These are phyloP conservation scores for Lasioglossum marginatum DNA, from an alignment of 2,888 invertebrate species.

Conservation along the genomic window DNA sequence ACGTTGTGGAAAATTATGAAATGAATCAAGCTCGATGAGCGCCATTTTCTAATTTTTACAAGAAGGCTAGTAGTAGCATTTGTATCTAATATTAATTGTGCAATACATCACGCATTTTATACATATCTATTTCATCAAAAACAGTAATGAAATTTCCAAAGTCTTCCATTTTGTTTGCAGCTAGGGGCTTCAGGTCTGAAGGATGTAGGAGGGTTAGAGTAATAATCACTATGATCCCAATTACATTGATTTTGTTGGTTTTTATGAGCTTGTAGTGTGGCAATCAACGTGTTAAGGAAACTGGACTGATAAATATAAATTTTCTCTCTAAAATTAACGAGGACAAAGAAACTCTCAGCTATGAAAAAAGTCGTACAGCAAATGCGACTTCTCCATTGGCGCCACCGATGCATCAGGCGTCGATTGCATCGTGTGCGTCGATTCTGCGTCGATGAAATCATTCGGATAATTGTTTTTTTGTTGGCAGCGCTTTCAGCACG, in stretches of 20 bases:
- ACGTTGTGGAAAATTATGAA: neutral
- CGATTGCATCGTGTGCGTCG: slow-evolving; percentile 7
- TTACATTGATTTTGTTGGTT: too few relatives aligned
- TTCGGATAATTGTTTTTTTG: neutral
- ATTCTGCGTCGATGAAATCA: slow-evolving; percentile 9
- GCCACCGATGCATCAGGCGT: neutral
- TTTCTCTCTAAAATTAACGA: neutral
- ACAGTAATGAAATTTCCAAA: too few relatives aligned
- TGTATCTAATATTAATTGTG: too few relatives aligned
- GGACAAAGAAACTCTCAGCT: neutral
- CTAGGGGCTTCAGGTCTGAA: neutral
- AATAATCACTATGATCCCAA: neutral
- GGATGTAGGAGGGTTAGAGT: neutral
- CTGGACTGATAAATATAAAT: neutral
- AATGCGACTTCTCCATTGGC: neutral
- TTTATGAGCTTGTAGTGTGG: neutral
- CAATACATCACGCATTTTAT: too few relatives aligned
- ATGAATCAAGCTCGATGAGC: neutral
- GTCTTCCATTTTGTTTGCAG: neutral
- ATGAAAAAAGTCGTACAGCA: neutral
- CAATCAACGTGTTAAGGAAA: neutral
- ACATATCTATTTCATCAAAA: too few relatives aligned
- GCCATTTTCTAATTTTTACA: neutral
- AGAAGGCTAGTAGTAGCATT: too few relatives aligned
- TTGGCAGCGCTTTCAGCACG: neutral